phyloP scores from a whole-genome alignment of 2,888 invertebrate genomes.

The Trachelus tabidus region DNA sequence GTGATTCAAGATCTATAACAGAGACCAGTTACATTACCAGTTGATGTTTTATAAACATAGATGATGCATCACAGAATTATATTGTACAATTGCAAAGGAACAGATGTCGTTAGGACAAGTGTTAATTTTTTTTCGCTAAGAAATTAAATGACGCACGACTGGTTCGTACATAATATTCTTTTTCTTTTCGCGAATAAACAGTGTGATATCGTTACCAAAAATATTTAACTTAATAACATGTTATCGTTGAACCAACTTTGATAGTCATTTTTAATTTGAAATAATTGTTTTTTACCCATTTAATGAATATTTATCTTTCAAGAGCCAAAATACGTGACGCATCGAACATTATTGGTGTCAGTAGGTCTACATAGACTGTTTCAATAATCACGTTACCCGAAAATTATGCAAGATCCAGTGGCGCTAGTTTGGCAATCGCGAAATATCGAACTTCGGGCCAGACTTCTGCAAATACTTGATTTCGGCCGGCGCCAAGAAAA shows the following conservation, averaged over 20 bases:
- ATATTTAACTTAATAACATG: too few relatives aligned
- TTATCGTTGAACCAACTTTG: too few relatives aligned
- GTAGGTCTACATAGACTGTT: neutral
- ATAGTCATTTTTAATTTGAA: too few relatives aligned
- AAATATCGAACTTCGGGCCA: neutral
- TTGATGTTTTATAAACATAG: neutral
- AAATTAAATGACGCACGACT: neutral
- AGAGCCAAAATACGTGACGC: too few relatives aligned
- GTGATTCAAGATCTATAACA: constrained; percentile 64
- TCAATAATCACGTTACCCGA: neutral
- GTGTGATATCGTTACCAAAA: too few relatives aligned
- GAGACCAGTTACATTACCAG: neutral
- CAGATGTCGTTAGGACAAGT: neutral
- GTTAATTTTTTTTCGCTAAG: neutral
- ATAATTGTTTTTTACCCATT: too few relatives aligned
- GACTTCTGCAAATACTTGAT: neutral
- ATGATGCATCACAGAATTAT: neutral
- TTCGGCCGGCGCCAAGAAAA: neutral
- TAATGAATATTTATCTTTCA: too few relatives aligned
- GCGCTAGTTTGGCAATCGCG: neutral
- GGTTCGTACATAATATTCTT: too few relatives aligned
- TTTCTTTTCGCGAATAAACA: too few relatives aligned
- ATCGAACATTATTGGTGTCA: neutral
- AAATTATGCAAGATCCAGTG: neutral
- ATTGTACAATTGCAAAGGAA: neutral